Evolutionary conservation across 2,797 vertebrate genomes (phyloP).

Genomic region (Sylvilagus floridanus): DNA sequence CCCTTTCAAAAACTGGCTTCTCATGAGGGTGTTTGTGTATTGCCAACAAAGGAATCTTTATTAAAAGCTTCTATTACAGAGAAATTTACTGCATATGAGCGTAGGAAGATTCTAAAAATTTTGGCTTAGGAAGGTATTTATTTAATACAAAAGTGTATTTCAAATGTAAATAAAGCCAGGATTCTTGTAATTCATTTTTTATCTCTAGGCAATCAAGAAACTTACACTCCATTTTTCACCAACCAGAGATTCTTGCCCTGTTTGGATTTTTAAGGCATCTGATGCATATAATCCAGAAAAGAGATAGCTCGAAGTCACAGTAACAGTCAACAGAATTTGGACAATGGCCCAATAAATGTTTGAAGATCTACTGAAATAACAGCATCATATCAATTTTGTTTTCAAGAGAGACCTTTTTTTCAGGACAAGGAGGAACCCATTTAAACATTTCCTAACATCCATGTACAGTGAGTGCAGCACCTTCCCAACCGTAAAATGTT

Average conservation of each 20-base stretch:
- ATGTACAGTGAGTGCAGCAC: background rate
- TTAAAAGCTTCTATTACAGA: slow-evolving; percentile 4
- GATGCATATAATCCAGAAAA: background rate
- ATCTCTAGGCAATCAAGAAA: slow-evolving; percentile 18
- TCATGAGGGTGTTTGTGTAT: background rate
- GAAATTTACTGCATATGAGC: background rate
- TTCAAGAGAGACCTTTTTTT: slow-evolving; percentile 10
- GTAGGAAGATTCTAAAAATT: background rate
- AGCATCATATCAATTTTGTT: background rate
- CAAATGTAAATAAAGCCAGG: slow-evolving; percentile 53
- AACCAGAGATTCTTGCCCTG: background rate
- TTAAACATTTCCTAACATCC: slow-evolving; percentile 28
- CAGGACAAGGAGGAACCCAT: background rate
- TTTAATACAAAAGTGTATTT: slow-evolving; percentile 26
- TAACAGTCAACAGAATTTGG: background rate
- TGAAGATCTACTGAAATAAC: background rate
- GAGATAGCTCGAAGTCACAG: background rate
- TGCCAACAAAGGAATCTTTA: slow-evolving; percentile 41
- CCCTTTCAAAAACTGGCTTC: slow-evolving; percentile 14
- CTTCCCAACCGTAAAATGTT: background rate
- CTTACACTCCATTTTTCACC: background rate
- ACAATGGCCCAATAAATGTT: background rate
- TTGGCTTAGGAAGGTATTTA: background rate
- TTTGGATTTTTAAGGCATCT: slow-evolving; percentile 31
- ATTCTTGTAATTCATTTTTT: slow-evolving; percentile 24